A percentile compares a stretch with the other conserved stretches of the same genome.
These are phyloP conservation scores for Neotoma lepida DNA, from an alignment of 2,113 vertebrate genomes.

Conservation along the genomic window DNA sequence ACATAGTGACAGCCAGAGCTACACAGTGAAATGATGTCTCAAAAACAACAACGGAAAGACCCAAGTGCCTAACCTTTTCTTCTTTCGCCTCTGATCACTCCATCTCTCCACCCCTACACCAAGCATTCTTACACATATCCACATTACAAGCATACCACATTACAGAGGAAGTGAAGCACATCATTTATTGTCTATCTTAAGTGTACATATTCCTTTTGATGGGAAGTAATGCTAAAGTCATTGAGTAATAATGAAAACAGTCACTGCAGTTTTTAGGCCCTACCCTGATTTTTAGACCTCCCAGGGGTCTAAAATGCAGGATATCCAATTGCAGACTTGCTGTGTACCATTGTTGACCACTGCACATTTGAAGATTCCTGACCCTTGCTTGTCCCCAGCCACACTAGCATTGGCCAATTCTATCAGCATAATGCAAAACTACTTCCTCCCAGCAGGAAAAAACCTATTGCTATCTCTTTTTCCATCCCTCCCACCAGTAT, in stretches of 20 bases:
- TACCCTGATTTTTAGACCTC: background rate
- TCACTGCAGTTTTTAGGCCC: background rate
- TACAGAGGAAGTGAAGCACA: background rate
- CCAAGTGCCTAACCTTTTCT: background rate
- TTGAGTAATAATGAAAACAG: background rate
- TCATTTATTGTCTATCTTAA: too few species aligned
- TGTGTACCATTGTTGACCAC: background rate
- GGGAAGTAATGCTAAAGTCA: background rate
- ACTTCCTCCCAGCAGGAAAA: background rate
- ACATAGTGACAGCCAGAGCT: background rate
- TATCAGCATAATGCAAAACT: background rate
- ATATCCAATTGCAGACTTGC: background rate
- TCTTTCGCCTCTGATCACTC: background rate
- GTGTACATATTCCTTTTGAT: background rate
- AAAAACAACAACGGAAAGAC: background rate
- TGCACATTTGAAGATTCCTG: background rate
- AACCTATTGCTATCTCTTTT: background rate
- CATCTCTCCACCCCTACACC: background rate
- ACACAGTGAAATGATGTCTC: background rate
- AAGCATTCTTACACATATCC: background rate
- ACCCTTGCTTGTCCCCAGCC: background rate
- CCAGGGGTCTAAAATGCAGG: background rate
- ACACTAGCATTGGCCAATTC: background rate
- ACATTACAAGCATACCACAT: background rate
- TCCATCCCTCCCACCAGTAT: background rate